Base-by-base conservation (phyloP, 2,113 vertebrate species). In the Cnemophilus loriae region DNA sequence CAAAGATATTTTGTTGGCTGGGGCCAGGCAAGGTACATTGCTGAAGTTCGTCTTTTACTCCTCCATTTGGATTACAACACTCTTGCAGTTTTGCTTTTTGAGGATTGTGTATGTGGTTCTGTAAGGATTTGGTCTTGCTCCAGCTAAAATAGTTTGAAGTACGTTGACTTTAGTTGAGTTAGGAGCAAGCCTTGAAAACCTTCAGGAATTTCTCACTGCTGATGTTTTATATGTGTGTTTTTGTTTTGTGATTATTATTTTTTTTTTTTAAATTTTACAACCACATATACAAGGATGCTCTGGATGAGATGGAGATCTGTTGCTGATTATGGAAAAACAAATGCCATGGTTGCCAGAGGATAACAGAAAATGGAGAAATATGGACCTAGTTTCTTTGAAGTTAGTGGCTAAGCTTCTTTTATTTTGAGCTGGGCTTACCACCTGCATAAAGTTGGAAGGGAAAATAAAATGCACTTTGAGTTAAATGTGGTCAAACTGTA, bases 181-280 rank as follows among this genome's bases (percentile, higher is more conserved):
- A 71, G 83, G 90, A 93, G 41, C 83, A 96, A 94, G 73, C 56
- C 94, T 81, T 82, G 80, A 89, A 92, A 74, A 69, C 77, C 50
- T 95, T 92, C 88, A 96, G 92, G 88, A 96, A 90, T 80, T 94
- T 90, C 89, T 70, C 86, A 90, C 65, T 94, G 89, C 63, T 93
- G 67, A 75, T 92, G 44, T 95, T 95, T 93, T 82, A 19, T 65
- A 39, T 28, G 30, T 69, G 1, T 21, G n/a, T 64, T 68, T 91
- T 94, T 90, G n/a, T 24, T 94, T 77, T 50, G 55, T 68, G 63
- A 8, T 32, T n/a, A n/a, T 39, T 33, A 22, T 52, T 13, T 53
- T 44, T 82, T 57, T 37, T 39, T 37, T 67, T 67, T 59, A 0
- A 19, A 39, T 64, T 82, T 75, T 74, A 49, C 37, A 63, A 59